phyloP scores from a whole-genome alignment of 2,797 vertebrate species.

The Lagorchestes hirsutus region DNA sequence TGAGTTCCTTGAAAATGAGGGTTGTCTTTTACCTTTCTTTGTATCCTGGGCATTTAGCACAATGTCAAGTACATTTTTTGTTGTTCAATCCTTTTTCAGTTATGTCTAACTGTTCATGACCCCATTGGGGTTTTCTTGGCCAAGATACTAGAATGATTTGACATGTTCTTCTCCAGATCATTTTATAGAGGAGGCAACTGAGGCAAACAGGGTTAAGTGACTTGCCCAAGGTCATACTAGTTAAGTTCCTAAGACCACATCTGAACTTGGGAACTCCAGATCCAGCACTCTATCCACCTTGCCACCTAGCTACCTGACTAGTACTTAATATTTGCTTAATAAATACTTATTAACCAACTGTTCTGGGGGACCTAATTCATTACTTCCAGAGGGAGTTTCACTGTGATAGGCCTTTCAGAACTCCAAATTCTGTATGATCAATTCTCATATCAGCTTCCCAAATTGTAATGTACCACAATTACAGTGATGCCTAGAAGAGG shows the following conservation, averaged over 20 bases:
- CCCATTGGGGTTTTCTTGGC: background rate
- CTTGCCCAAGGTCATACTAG: background rate
- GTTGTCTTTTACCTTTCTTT: background rate
- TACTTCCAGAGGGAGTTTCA: background rate
- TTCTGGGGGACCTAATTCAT: conserved; percentile 34
- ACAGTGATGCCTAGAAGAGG: background rate
- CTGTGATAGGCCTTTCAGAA: background rate
- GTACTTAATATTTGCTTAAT: background rate
- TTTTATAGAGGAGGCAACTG: background rate
- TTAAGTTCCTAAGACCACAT: background rate
- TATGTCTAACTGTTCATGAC: background rate
- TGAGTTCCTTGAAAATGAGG: background rate
- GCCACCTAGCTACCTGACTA: background rate
- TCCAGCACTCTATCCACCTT: background rate
- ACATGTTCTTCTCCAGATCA: background rate
- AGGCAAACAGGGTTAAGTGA: background rate
- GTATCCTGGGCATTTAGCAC: no score
- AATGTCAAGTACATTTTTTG: background rate
- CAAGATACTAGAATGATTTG: background rate
- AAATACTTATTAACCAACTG: background rate
- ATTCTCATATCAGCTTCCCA: background rate
- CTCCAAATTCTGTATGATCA: background rate
- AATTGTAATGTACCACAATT: background rate
- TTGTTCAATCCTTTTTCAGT: background rate
- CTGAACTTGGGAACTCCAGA: background rate